Evolutionary conservation across 2,888 invertebrate genomes (phyloP), one percentile per base, ranked within the genome.

Genomic region (Mactromeris polynyma): DNA sequence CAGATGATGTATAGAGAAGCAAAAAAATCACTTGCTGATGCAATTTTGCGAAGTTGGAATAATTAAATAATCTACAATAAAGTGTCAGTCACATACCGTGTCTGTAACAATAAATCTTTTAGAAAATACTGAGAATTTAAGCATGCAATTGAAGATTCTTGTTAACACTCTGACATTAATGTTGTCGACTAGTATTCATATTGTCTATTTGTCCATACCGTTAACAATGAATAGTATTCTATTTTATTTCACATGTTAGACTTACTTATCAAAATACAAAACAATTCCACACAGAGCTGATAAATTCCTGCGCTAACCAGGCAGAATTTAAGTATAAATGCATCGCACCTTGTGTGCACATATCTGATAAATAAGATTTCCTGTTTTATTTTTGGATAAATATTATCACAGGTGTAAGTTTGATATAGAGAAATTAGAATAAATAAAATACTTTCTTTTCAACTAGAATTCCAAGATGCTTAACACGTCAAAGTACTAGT

Each of bases 351-450:
- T 64, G n/a, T 64, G 26, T 64, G 58, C 58, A 64, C n/a, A 73
- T 4, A 73, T 73, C 73, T 19, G 33, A 33, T 33, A 36, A 7
- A 33, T 9, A 33, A 73, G 69, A 73, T 73, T 19, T 19, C 26
- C 2, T 33, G 36, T 73, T 73, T 73, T 73, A 73, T 73, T 73
- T 73, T 73, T 19, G 73, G 36, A 73, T 73, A 73, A 73, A 73
- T 73, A 73, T 73, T 73, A 73, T 73, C 73, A 73, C 73, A 73
- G 73, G 73, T 73, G 73, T 73, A 73, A 36, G 36, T 73, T 73
- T 73, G 73, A 73, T 73, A n/a, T n/a, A 36, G 73, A 33, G 31
- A 26, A 36, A 6, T 73, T 73, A 73, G 73, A 73, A 73, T 73
- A 31, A 73, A 33, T 11, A 14, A 36, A 73, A 36, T 73, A 14